Evolutionary conservation across 30 jellyfish, hydroid and myxozoan species (phyloP), one percentile per base, ranked within the genome.

Genomic region (Nemopilema nomurai): DNA sequence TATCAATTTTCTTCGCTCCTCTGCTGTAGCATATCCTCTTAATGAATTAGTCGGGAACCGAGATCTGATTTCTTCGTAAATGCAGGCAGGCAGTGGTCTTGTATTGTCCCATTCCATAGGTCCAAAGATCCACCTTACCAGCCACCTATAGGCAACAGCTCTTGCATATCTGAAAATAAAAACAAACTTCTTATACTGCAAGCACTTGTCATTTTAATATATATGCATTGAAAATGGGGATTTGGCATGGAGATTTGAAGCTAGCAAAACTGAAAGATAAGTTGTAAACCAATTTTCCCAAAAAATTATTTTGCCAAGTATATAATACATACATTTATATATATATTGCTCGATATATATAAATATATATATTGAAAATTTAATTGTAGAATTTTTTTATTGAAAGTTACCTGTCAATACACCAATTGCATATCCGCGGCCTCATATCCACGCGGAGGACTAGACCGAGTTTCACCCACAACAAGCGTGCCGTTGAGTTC

Each of bases 91-190:
- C 76, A 81, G 83, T 31, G 83, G 74, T 30, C 64, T 17, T 9
- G 83, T 49, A 29, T 66, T 32, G 90, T 81, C 74, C 82, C 90
- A 66, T 1, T 75, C 73, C 25, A 78, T 23, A 26, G 18, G 64
- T 21, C 88, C 66, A 57, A 62, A 78, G 53, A 78, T 49, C 79
- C 79, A 78, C 22, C 88, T 53, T 17, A 29, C 88, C 53, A 78
- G 66, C 88, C 88, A 78, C 33, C 79, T 13, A 64, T 78, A 62
- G 31, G 88, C 88, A 52, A 78, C 80, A 22, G 88, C 79, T 53
- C 90, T 16, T 13, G 69, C 72, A 30, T 21, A 81, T 16, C 82
- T 49, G 67, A 41, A 41, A 41, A 41, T 41, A 41, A 41, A 41
- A 41, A 41, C 57, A 41, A 41, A 41, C 57, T 41, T 41, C 57